Percentiles rank a stretch among this genome's conserved stretches.
phyloP scores from a whole-genome alignment of 2,797 vertebrate species.

The Muraenolepis orangiensis region DNA sequence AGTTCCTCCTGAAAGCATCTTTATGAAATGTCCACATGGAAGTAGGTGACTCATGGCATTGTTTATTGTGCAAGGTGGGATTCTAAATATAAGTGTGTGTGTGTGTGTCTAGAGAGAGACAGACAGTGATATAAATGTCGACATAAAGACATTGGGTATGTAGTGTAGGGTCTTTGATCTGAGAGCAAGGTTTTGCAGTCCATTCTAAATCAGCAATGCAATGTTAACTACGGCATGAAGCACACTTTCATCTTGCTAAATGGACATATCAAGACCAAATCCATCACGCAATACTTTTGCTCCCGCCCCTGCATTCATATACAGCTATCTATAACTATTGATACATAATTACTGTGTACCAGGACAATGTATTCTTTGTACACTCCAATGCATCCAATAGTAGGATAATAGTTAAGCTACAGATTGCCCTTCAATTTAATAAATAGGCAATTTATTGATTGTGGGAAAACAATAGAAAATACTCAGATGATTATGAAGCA shows the following conservation, averaged over 20 bases:
- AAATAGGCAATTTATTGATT: not conserved
- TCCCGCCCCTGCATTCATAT: not conserved
- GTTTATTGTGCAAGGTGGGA: not conserved
- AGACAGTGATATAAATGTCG: not conserved
- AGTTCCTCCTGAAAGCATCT: slow-evolving; percentile 40
- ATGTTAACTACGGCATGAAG: not conserved
- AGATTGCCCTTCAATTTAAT: not conserved
- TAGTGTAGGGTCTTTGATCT: not conserved
- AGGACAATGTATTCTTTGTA: not conserved
- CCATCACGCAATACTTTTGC: not conserved
- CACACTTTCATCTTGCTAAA: not conserved
- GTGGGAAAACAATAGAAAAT: not conserved
- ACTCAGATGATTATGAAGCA: not conserved
- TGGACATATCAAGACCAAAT: not conserved
- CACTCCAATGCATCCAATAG: not conserved
- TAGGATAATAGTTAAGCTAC: not conserved
- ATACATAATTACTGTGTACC: not conserved
- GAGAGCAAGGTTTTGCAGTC: not conserved
- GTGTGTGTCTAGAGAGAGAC: not conserved
- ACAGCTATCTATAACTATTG: not conserved
- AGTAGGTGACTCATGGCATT: slow-evolving; percentile 29
- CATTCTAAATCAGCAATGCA: not conserved
- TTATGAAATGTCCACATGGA: slow-evolving; percentile 26
- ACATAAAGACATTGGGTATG: not conserved
- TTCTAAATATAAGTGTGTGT: not conserved